These are phyloP conservation scores for Spheniscus humboldti DNA, from an alignment of 2,797 vertebrate species.

Conservation along the genomic window DNA sequence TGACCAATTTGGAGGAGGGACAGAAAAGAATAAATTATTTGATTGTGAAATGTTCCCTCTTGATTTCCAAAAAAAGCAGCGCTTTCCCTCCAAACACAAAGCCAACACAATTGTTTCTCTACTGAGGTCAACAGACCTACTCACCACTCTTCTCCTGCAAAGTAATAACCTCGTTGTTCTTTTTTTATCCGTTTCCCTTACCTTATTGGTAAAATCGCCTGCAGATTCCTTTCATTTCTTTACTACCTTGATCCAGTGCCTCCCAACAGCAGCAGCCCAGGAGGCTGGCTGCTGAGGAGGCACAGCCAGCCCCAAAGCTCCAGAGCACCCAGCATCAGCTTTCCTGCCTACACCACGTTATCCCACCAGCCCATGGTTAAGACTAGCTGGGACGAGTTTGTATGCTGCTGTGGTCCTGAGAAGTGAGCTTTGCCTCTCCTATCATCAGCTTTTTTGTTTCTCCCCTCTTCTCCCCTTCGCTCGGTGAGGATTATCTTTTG, in stretches of 20 bases:
- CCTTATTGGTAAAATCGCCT: not conserved
- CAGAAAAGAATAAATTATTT: conserved; percentile 18
- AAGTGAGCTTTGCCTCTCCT: not conserved
- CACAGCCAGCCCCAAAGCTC: not conserved
- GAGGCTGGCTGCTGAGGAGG: not conserved
- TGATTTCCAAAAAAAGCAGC: not conserved
- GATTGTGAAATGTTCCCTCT: conserved; percentile 23
- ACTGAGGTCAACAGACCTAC: not conserved
- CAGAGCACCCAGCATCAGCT: not conserved
- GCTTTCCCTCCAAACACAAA: conserved; percentile 8
- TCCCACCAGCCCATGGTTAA: not conserved
- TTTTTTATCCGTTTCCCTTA: not conserved
- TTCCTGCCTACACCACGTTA: not conserved
- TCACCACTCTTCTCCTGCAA: not conserved
- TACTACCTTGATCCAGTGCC: not conserved
- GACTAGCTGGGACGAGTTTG: not conserved
- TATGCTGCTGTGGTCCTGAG: not conserved
- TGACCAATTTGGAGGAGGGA: conserved; percentile 3
- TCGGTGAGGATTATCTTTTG: not conserved
- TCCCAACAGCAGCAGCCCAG: not conserved
- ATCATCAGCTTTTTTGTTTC: too few relatives aligned
- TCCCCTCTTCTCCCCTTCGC: not conserved
- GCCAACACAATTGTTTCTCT: not conserved
- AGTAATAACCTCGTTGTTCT: not conserved
- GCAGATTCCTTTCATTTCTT: not conserved